Evolutionary conservation across 1,140 invertebrate species (phyloP).

Genomic region (Pogonomyrmex californicus): DNA sequence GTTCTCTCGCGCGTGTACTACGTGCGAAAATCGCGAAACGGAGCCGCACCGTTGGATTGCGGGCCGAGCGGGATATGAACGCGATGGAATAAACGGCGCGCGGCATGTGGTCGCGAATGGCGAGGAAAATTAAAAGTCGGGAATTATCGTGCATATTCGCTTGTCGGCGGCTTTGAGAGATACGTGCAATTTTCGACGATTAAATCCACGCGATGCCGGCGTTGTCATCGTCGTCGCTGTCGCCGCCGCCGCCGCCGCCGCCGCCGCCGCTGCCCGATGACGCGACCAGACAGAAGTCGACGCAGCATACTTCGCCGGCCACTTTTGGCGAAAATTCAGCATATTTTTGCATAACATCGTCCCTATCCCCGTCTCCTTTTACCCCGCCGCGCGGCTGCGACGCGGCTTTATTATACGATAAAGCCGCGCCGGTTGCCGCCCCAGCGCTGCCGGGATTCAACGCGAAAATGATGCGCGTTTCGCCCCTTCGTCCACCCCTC

Average conservation of each 20-base stretch:
- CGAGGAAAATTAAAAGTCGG: slow-evolving; percentile 55
- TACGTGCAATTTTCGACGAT: slow-evolving; percentile 65
- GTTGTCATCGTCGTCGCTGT: background rate
- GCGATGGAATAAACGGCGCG: slow-evolving; percentile 13
- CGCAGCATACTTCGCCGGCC: slow-evolving; percentile 51
- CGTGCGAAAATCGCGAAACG: slow-evolving; percentile 2
- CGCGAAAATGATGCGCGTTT: slow-evolving; percentile 52
- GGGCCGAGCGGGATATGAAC: background rate
- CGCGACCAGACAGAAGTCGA: slow-evolving; percentile 53
- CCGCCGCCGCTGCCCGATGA: background rate
- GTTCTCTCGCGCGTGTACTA: too few species aligned
- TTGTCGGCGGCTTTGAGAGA: slow-evolving; percentile 23
- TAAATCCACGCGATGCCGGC: slow-evolving; percentile 48
- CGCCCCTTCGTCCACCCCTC: slow-evolving; percentile 25
- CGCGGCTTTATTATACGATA: slow-evolving; percentile 68
- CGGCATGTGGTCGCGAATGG: slow-evolving; percentile 2
- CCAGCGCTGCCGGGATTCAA: slow-evolving; percentile 14
- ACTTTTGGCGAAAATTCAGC: slow-evolving; percentile 68
- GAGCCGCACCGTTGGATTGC: background rate
- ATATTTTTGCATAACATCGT: slow-evolving; percentile 73
- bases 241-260: background rate
- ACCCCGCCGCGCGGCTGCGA: slow-evolving; percentile 29
- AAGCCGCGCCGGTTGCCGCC: slow-evolving; percentile 54
- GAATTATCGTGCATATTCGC: slow-evolving; percentile 12
- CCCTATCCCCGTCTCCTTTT: slow-evolving; percentile 22